Conservation (phyloP, 2,888 invertebrate genomes). For the Tridacna gigas region DNA sequence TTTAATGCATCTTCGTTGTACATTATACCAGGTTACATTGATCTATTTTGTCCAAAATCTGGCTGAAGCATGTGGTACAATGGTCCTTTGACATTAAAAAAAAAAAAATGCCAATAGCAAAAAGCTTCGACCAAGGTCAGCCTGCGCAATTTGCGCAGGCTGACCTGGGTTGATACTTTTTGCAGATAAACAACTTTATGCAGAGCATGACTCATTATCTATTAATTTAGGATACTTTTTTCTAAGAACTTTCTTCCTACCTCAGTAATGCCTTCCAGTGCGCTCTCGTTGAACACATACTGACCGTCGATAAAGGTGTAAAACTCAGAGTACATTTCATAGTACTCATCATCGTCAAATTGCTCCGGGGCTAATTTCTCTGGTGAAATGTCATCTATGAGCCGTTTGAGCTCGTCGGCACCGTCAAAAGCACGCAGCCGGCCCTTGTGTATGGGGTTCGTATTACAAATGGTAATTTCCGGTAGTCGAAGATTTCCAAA, state of each 20-base stretch:
- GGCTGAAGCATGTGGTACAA: too few relatives aligned
- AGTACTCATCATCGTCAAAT: constrained; percentile 28
- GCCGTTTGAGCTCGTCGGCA: constrained; percentile 31
- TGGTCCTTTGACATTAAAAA: too few relatives aligned
- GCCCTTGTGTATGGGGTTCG: constrained; percentile 50
- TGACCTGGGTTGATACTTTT: not conserved
- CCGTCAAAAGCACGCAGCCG: constrained; percentile 29
- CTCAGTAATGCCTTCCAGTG: constrained; percentile 1
- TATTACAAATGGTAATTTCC: constrained; percentile 66
- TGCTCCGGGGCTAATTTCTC: constrained; percentile 50
- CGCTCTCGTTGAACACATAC: not conserved
- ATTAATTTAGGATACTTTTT: too few relatives aligned
- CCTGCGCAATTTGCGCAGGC: too few relatives aligned
- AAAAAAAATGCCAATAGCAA: too few relatives aligned
- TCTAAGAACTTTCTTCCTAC: not conserved
- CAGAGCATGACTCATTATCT: too few relatives aligned
- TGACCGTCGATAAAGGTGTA: not conserved
- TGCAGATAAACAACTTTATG: too few relatives aligned
- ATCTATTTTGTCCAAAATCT: too few relatives aligned
- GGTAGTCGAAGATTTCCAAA: constrained; percentile 59
- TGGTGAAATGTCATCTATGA: constrained; percentile 41
- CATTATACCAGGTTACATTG: too few relatives aligned
- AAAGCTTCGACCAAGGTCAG: too few relatives aligned
- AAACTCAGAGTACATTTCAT: not conserved
- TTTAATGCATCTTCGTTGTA: too few relatives aligned